Percentiles rank a stretch among this genome's conserved stretches.
Conservation (phyloP, 2,113 vertebrate species). For the Anser cygnoides region DNA sequence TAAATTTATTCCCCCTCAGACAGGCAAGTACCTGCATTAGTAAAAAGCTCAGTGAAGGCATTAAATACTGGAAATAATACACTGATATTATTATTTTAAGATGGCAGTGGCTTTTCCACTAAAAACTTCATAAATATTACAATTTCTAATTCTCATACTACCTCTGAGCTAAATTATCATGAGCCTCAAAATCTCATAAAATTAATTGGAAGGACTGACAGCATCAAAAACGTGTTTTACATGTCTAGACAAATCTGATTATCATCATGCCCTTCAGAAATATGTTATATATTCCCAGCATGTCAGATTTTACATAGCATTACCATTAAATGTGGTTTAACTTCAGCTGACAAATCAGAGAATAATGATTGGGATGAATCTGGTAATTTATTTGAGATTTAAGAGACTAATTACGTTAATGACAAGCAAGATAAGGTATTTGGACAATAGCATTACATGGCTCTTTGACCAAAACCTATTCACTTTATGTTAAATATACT, state of each 20-base stretch:
- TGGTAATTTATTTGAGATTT: not conserved
- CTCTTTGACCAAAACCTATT: not conserved
- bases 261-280: constrained; percentile 34
- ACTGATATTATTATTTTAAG: not conserved
- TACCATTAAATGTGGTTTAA: not conserved
- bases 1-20: not conserved
- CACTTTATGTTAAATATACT: not conserved
- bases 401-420: not conserved
- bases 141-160: not conserved
- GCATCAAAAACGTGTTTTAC: constrained; percentile 7
- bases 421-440: not conserved
- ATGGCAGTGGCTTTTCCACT: not conserved
- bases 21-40: not conserved
- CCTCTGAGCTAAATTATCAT: not conserved
- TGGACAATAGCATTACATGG: not conserved
- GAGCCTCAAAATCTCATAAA: not conserved
- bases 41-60: not conserved
- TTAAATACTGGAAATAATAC: not conserved
- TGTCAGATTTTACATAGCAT: constrained; percentile 29
- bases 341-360: not conserved
- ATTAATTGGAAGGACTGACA: not conserved
- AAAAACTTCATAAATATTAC: not conserved
- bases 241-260: constrained; percentile 48
- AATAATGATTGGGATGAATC: constrained; percentile 8
- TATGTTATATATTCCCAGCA: not conserved